Evolutionary conservation across 2,888 invertebrate species (phyloP), one percentile per base, ranked within the genome.

Genomic region (Chymomyza amoena): DNA sequence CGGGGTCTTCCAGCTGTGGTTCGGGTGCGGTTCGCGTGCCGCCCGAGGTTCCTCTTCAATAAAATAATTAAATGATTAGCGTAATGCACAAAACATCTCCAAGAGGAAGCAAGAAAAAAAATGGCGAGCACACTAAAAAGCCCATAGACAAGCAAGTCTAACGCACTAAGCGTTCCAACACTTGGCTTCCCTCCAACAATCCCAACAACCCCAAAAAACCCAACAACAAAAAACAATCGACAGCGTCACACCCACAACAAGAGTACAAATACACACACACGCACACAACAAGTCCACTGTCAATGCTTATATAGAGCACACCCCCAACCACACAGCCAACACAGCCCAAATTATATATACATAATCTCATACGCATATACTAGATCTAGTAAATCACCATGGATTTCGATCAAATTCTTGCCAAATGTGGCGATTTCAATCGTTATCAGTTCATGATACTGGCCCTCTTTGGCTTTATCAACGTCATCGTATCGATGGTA

Each of bases 391-490:
- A 13, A 45, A 45, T 7, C n/a, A 64, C 56, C 28, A 91, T 92
- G 89, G 92, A 93, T 88, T 92, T 93, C 67, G 93, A 94, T 89
- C 91, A 91, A 50, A 93, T 94, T 91, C 89, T 94, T 61, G 89
- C 90, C 70, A 92, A 93, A 81, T 93, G 92, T 32, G 94, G 94
- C 25, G 93, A 93, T 83, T 93, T 93, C 76, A 92, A 92, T 76
- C 92, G 91, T 76, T 93, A 93, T 86, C 94, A 94, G 81, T 90
- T 91, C 62, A 91, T 93, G 75, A 87, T 94, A 66, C 91, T 94
- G 89, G 89, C 91, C 50, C 90, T 94, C n/a, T 94, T 94, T 80
- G 93, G 93, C 75, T 77, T 93, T 54, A 93, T 93, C 70, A 94
- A 94, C 88, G 88, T 93, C 63, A 90, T 93, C 69, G 93, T 93